Conservation (phyloP, 2,113 vertebrate species). For the Pluvianellus socialis region DNA sequence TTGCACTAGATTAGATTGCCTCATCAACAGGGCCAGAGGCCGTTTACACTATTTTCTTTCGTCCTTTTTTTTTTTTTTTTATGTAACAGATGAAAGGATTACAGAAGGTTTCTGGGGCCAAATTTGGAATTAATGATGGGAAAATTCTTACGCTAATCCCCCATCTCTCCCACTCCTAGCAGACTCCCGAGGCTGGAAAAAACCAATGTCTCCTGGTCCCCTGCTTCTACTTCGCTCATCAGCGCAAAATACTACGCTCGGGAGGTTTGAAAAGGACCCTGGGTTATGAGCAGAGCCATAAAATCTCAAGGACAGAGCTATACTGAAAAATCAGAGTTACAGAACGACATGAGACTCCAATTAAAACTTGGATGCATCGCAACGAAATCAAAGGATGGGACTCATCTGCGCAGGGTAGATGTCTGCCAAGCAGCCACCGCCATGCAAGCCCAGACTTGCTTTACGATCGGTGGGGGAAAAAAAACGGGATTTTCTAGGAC, state of each 20-base stretch:
- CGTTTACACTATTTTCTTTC: constrained; percentile 36
- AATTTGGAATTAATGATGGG: constrained; percentile 55
- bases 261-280: neutral
- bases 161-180: constrained; percentile 9
- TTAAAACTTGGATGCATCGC: neutral
- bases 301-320: neutral
- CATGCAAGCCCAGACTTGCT: accelerated
- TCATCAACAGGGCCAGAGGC: constrained; percentile 47
- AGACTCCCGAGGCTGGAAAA: constrained; percentile 13
- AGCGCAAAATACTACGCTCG: neutral
- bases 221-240: neutral
- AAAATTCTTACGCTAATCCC: constrained; percentile 59
- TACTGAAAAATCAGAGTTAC: neutral
- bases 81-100: constrained; percentile 55
- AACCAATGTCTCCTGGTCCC: neutral
- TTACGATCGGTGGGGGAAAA: neutral
- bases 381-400: neutral
- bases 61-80: neutral
- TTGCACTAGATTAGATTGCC: constrained; percentile 58
- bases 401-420: neutral
- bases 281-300: neutral
- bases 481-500: neutral
- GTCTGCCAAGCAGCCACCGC: neutral
- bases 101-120: constrained; percentile 38
- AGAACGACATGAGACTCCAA: neutral